Conservation (phyloP, 2,113 vertebrate genomes). For the Holacanthus passer region DNA sequence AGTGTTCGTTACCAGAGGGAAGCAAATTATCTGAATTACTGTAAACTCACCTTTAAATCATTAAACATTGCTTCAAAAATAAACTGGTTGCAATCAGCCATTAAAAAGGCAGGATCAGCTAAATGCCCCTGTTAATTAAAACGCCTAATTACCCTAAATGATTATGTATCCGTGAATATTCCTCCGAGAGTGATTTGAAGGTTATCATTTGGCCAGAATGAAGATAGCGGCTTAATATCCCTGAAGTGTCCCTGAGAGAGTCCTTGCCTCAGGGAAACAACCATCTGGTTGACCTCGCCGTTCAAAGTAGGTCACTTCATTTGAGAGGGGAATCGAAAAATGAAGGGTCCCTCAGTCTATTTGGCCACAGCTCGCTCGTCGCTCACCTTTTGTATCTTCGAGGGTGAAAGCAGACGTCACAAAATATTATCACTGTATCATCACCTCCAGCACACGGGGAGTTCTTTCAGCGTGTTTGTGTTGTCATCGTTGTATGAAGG, state of each 20-base stretch:
- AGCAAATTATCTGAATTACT: not conserved
- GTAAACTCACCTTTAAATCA: conserved; percentile 14
- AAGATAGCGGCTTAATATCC: conserved; percentile 56
- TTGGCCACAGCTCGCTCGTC: not conserved
- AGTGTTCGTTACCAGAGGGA: not conserved
- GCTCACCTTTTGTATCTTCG: conserved; percentile 35
- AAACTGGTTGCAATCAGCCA: conserved; percentile 21
- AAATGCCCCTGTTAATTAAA: conserved; percentile 61
- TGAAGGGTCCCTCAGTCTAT: conserved; percentile 20
- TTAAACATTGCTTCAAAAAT: conserved; percentile 14
- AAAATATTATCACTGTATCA: conserved; percentile 17
- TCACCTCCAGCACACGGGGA: conserved; percentile 21
- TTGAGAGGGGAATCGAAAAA: conserved; percentile 49
- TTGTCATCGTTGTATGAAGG: conserved; percentile 33
- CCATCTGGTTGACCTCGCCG: conserved; percentile 75
- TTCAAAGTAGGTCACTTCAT: conserved; percentile 69
- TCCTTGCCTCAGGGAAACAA: conserved; percentile 68
- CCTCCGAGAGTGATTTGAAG: conserved; percentile 64
- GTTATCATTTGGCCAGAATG: conserved; percentile 63
- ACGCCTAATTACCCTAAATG: conserved; percentile 52
- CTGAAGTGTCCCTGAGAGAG: conserved; percentile 60
- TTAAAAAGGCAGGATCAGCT: conserved; percentile 40
- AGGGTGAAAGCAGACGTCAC: conserved; percentile 27
- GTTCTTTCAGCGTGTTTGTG: conserved; percentile 19
- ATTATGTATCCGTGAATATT: conserved; percentile 64